Conservation (phyloP, 1,140 invertebrate genomes). For the Thaumetopoea pityocampa region DNA sequence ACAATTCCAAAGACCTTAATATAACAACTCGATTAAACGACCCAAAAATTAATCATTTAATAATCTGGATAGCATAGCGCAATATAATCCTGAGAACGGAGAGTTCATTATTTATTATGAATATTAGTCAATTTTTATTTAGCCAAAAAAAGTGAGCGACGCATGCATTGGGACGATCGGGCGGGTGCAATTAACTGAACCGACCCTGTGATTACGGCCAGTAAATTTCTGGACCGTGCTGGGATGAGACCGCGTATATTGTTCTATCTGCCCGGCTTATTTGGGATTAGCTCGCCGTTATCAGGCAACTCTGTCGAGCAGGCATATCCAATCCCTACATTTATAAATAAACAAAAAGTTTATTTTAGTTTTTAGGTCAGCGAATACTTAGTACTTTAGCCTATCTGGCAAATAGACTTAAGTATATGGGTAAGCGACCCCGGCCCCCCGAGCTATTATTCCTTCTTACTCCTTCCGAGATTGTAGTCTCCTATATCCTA, state of each 20-base stretch:
- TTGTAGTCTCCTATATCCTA: no score
- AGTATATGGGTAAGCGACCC: no score
- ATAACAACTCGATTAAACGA: slow-evolving; percentile 42
- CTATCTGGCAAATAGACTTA: no score
- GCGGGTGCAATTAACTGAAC: slow-evolving; percentile 69
- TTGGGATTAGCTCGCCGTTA: slow-evolving; percentile 43
- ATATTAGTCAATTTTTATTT: slow-evolving; percentile 76
- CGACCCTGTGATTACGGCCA: slow-evolving; percentile 76
- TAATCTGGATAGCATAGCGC: slow-evolving; percentile 46
- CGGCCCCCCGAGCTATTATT: no score
- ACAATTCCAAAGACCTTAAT: no score
- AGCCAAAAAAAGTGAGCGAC: slow-evolving; percentile 67
- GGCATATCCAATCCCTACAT: neutral
- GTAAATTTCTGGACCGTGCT: slow-evolving; percentile 74
- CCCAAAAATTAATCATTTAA: slow-evolving; percentile 50
- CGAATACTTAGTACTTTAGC: no score
- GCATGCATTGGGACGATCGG: slow-evolving; percentile 41
- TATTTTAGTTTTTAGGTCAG: no score
- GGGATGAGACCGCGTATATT: slow-evolving; percentile 48
- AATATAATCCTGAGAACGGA: slow-evolving; percentile 51
- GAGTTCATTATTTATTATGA: slow-evolving; percentile 75
- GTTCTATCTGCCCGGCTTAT: slow-evolving; percentile 54
- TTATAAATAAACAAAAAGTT: neutral
- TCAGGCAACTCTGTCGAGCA: slow-evolving; percentile 8
- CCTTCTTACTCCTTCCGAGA: no score